Conservation (phyloP, 2,888 invertebrate species). For the Celastrina argiolus region DNA sequence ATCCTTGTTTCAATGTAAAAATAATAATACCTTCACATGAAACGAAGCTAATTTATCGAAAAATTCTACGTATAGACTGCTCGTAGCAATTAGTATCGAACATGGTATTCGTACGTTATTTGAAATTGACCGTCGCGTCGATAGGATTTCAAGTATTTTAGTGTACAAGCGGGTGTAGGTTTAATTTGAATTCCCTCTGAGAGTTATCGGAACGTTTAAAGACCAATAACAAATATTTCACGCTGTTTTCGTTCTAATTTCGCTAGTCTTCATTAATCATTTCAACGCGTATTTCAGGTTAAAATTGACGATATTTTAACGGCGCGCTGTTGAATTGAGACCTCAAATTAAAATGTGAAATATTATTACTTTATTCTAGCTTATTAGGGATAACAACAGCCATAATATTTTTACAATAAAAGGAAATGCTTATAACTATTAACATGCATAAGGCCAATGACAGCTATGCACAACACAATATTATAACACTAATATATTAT, state of each 20-base stretch:
- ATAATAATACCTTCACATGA: no score
- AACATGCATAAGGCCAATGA: no score
- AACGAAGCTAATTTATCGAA: neutral
- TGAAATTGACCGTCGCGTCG: neutral
- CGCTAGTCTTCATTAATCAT: neutral
- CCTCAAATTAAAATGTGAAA: neutral
- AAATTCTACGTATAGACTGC: neutral
- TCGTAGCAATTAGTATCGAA: neutral
- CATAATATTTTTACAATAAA: no score
- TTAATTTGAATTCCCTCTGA: neutral
- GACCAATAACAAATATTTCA: slow-evolving; percentile 1
- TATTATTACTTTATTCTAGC: no score
- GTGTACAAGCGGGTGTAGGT: neutral
- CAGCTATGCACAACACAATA: no score
- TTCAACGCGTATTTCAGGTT: slow-evolving; percentile 1
- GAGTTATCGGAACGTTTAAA: neutral
- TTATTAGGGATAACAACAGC: no score
- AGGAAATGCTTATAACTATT: no score
- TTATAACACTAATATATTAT: no score
- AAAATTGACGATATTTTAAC: neutral
- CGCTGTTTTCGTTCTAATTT: neutral
- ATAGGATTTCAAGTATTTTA: neutral
- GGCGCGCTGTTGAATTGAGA: no score
- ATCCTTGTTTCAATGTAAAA: no score
- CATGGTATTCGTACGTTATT: neutral